Conservation (phyloP, 2,797 vertebrate species). For the Poecilia wingei region DNA sequence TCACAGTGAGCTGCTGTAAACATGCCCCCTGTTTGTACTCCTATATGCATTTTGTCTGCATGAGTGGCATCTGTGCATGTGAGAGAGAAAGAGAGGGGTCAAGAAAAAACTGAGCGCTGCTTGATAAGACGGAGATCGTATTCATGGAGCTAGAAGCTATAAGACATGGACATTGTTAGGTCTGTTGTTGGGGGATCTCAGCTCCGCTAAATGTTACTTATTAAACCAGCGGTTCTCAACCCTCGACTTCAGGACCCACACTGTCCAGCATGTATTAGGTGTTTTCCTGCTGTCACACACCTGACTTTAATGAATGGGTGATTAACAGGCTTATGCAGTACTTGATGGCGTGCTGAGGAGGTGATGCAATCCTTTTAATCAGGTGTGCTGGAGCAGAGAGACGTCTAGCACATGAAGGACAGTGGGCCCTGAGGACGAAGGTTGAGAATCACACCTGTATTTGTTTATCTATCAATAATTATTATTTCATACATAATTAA, state of each 20-base stretch:
- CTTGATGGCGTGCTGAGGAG: not conserved
- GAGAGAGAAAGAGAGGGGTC: slow-evolving; percentile 10
- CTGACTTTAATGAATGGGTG: not conserved
- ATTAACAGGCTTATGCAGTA: not conserved
- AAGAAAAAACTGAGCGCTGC: slow-evolving; percentile 19
- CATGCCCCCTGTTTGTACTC: slow-evolving; percentile 47
- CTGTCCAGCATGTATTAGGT: not conserved
- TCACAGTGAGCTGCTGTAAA: slow-evolving; percentile 68
- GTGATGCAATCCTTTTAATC: not conserved
- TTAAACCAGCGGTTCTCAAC: not conserved
- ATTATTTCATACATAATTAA: not conserved
- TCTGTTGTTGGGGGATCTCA: not conserved
- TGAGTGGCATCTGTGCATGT: slow-evolving; percentile 20
- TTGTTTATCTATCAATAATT: not conserved
- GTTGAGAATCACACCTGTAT: not conserved
- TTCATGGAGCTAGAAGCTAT: not conserved
- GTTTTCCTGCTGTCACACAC: not conserved
- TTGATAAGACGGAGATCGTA: not conserved
- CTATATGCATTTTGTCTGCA: slow-evolving; percentile 30
- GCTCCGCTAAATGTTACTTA: not conserved
- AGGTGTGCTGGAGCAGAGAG: not conserved
- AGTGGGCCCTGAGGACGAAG: not conserved
- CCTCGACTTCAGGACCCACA: not conserved
- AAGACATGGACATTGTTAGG: not conserved
- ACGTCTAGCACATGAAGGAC: not conserved